Base-by-base conservation (phyloP, 2,888 invertebrate species). In the Calliopum simillimum region DNA sequence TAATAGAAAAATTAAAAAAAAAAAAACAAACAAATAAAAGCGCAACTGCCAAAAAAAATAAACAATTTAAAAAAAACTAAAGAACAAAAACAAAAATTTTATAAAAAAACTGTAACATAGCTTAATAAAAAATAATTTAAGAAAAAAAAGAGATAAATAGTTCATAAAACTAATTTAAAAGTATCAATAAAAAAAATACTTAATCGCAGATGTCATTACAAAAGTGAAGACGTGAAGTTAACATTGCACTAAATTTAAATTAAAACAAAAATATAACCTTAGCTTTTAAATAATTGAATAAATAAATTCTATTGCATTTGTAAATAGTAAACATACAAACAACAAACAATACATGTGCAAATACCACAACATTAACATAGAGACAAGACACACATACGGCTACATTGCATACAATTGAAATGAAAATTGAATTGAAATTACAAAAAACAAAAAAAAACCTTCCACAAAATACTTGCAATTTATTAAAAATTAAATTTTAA, bases 161-260 rank as follows among this genome's bases (percentile, higher is more conserved):
- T 43, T 55, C 51, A 4, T 55, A 53, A 21, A 55, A 21, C 14
- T 43, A 23, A 44, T 43, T 25, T 33, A 43, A 43, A n/a, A 61
- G 16, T 19, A 16, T 2, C 23, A 61, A 56, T 6, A 4, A n/a
- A n/a, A 2, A 19, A 62, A 46, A 62, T 12, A 16, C 8, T 16
- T 14, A 61, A 12, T 16, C 16, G 13, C 43, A 11, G 41, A 43
- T 16, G 55, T 83, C 81, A 82, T 82, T 33, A 44, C 75, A 77
- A 76, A 76, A 80, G 72, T 78, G 80, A n/a, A n/a, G 81, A 83
- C 81, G 83, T 82, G 81, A 85, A 85, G 85, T 86, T 85, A 85
- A 85, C 85, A 85, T 84, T 81, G 82, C 72, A 64, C 33, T 23
- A 8, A 69, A 62, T 44, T 25, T 44, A 64, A 67, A 65, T 8